Evolutionary conservation across 2,888 invertebrate genomes (phyloP), one percentile per base, ranked within the genome.

Genomic region (Hydroisotoma schaefferi): DNA sequence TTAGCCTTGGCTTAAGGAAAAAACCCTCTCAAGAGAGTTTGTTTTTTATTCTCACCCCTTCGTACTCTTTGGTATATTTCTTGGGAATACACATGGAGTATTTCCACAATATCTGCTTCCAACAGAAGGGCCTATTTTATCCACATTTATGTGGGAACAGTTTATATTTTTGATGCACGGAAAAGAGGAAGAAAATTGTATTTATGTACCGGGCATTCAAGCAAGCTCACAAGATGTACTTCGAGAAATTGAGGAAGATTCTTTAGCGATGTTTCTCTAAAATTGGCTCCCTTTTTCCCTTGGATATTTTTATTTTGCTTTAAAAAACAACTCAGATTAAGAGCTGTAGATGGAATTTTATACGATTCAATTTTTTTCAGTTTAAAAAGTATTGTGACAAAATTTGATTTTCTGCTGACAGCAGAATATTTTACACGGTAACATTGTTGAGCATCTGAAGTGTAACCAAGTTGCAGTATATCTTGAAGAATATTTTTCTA

Each of bases 21-120:
- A 55, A 55, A 49, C 40, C 49, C 51, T 51, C 57, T 57, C 57
- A 27, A 49, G 57, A 49, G 57, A 57, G 49, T 57, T 57, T 57
- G 57, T 38, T 56, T 57, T 51, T 52, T 55, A 33, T 25, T 37
- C 29, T 37, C 37, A 29, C 33, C 52, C 20, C 37, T 52, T 37
- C 40, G 20, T 18, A 40, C 40, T 40, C 40, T 40, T 40, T 15
- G n/a, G 15, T 40, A 15, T 40, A 40, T 40, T 40, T 40, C 40
- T 40, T 40, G n/a, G 15, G 40, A 20, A 20, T 18, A 15, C 20
- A 40, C 40, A 40, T 40, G 5, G n/a, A 40, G 15, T 15, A 18
- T 40, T 40, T 40, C 40, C 40, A 40, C 40, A 15, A 20, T 40
- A 40, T 40, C 40, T 40, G 15, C n/a, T 15, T 8, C 40, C 5